Base-by-base conservation (phyloP, 2,888 invertebrate genomes). In the Agelastica alni region DNA sequence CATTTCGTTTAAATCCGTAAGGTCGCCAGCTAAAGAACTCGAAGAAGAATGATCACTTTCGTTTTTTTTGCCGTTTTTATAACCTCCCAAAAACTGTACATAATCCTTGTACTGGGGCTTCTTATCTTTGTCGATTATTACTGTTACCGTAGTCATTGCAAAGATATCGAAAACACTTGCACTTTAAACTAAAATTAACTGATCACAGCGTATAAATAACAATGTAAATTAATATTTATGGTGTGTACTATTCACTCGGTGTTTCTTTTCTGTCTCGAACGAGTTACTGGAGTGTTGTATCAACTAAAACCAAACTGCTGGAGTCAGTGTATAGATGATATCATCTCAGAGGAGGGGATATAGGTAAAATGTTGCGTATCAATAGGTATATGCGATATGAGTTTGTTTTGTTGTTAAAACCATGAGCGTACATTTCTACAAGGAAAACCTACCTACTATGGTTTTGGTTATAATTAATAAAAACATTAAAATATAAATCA, bases 91-190 rank as follows among this genome's bases (percentile, higher is more conserved):
- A 60, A 73, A 75, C 31, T 66, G 69, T 26, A 71, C 68, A 59
- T 74, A 75, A 42, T 72, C 71, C 53, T 70, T 73, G 59, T 74
- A 74, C 26, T 64, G 60, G 1, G 64, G 63, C 32, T 60, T 65
- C 49, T 60, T 62, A 16, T 46, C 52, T 51, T 59, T 61, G 44
- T 59, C 54, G 26, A 55, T 51, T 39, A 48, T 49, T 10, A 56
- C 53, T 30, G 62, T 55, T 37, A 60, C 44, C 42, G 59, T 49
- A 46, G 64, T 57, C 64, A 63, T 61, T 45, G 31, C 52, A 2
- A 1, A 37, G 28, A 28, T 31, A 28, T 7, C 13, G 20, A 5
- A 14, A n/a, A n/a, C n/a, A n/a, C n/a, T 4, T 7, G 39, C 47
- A 39, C 22, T 13, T n/a, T 16, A 18, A 18, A 42, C n/a, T n/a